phyloP scores from a whole-genome alignment of 2,113 vertebrate species.

The Phrynosoma platyrhinos region DNA sequence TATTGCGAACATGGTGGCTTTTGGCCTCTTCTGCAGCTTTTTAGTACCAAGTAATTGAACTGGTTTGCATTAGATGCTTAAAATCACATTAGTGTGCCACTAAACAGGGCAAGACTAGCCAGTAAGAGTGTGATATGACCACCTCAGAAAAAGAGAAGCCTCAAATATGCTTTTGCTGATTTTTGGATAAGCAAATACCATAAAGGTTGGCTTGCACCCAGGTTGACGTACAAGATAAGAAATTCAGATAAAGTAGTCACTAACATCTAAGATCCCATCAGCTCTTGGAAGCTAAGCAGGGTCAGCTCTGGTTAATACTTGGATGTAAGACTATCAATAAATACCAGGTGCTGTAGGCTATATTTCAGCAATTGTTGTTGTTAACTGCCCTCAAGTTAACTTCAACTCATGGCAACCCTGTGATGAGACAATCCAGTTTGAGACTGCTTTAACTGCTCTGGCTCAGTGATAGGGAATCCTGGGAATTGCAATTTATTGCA shows the following conservation, averaged over 20 bases:
- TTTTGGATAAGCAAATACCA: background rate
- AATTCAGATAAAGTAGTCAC: background rate
- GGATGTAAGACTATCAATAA: no score
- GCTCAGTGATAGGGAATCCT: no score
- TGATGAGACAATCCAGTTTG: no score
- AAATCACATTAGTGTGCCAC: slow-evolving; percentile 47
- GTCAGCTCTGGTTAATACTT: no score
- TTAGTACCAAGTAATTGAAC: slow-evolving; percentile 39
- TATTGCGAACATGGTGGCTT: slow-evolving; percentile 45
- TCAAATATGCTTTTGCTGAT: background rate
- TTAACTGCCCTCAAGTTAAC: no score
- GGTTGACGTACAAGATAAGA: background rate
- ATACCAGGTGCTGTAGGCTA: no score
- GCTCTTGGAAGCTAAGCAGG: no score
- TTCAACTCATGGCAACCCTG: no score
- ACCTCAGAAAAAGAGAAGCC: slow-evolving; percentile 17
- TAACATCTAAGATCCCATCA: background rate
- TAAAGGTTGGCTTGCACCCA: no score
- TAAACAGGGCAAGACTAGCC: slow-evolving; percentile 24
- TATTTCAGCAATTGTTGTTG: no score
- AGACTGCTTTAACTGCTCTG: no score
- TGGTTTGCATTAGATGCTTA: slow-evolving; percentile 64
- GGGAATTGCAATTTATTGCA: no score
- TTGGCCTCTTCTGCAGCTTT: slow-evolving; percentile 14
- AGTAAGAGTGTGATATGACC: slow-evolving; percentile 19